Conservation (phyloP, 2,888 invertebrate species). For the Liodrosophila aerea region DNA sequence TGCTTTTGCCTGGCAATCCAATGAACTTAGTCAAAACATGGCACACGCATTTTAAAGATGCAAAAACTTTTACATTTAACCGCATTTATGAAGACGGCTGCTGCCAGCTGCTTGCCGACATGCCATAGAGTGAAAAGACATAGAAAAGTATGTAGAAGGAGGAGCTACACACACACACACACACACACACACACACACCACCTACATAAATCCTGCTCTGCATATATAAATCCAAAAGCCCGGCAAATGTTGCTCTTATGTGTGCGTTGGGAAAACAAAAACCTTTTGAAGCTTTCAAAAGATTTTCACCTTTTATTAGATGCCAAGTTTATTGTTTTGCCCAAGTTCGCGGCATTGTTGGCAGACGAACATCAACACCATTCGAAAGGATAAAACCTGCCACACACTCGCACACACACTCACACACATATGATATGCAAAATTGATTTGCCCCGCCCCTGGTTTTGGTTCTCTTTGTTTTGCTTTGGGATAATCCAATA, state of each 20-base stretch:
- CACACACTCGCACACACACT: not conserved
- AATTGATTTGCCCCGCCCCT: constrained; percentile 68
- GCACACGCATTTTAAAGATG: constrained; percentile 59
- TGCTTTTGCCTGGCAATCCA: constrained; percentile 18
- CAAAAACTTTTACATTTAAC: constrained; percentile 76
- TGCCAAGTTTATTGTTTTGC: constrained; percentile 75
- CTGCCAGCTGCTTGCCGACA: constrained; percentile 49
- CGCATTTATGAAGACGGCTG: constrained; percentile 70
- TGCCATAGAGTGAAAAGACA: constrained; percentile 10
- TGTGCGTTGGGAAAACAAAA: constrained; percentile 39
- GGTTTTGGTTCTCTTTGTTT: constrained; percentile 47
- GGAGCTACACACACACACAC: not conserved
- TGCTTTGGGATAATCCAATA: constrained; percentile 73
- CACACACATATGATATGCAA: constrained; percentile 52
- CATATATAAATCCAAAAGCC: constrained; percentile 32
- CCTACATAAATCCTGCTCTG: constrained; percentile 1
- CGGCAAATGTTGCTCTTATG: constrained; percentile 31
- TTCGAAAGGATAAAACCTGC: constrained; percentile 58
- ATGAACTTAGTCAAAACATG: constrained; percentile 64
- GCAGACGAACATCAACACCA: constrained; percentile 43
- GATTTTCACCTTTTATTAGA: constrained; percentile 78
- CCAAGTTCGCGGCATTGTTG: constrained; percentile 62
- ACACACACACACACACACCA: not conserved
- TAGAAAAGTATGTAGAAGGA: not conserved
- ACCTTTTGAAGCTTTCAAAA: constrained; percentile 73